These are phyloP conservation scores for Nerophis lumbriciformis DNA, from an alignment of 2,113 vertebrate genomes.

Conservation along the genomic window DNA sequence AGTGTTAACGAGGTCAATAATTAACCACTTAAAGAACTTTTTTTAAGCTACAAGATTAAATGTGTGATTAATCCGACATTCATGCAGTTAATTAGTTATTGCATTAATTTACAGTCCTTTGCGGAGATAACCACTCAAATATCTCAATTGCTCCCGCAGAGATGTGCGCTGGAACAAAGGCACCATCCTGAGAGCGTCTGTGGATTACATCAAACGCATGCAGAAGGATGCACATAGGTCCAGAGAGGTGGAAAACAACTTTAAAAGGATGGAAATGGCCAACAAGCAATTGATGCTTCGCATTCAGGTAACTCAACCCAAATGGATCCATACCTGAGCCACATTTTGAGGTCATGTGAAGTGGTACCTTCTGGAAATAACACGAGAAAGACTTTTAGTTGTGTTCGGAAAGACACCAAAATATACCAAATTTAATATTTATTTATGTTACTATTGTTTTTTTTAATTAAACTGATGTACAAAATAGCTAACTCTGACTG, in stretches of 20 bases:
- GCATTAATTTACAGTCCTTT: not conserved
- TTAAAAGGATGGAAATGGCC: slow-evolving; percentile 88
- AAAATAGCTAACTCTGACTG: no score
- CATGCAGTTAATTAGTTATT: not conserved
- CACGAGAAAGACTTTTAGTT: no score
- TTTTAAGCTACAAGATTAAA: no score
- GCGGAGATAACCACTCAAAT: slow-evolving; percentile 2
- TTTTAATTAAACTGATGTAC: no score
- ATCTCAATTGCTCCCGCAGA: slow-evolving; percentile 54
- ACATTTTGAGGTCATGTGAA: not conserved
- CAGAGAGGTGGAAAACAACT: slow-evolving; percentile 91
- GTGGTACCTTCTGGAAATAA: not conserved
- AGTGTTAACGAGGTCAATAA: not conserved
- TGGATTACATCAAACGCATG: slow-evolving; percentile 97
- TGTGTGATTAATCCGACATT: no score
- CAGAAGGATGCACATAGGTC: slow-evolving; percentile 92
- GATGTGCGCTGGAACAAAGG: slow-evolving; percentile 99
- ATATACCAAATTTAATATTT: no score
- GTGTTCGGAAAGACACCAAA: no score
- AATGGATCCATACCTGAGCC: slow-evolving; percentile 1
- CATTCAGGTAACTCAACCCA: slow-evolving; percentile 78
- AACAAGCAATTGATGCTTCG: slow-evolving; percentile 94
- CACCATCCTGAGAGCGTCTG: slow-evolving; percentile 93
- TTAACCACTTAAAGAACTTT: no score
- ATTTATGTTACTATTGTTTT: no score